A percentile compares a stretch with the other conserved stretches of the same genome.
Conservation (phyloP, 2,113 vertebrate species). For the Phocoena phocoena region DNA sequence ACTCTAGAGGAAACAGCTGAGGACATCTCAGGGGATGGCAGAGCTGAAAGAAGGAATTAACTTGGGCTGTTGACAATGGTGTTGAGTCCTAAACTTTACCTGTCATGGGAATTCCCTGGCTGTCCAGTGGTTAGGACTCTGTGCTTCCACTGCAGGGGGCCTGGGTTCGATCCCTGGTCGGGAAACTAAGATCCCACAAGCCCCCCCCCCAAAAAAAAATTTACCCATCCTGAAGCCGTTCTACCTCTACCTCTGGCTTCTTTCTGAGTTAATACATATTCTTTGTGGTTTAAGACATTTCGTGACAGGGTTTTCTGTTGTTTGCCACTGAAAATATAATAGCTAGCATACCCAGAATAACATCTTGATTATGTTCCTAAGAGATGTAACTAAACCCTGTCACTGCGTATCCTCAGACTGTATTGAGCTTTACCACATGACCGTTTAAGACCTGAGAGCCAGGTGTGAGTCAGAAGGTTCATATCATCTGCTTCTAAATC, state of each 20-base stretch:
- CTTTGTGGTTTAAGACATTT: not conserved
- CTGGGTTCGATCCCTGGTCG: no score
- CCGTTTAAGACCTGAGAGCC: not conserved
- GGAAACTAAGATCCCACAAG: no score
- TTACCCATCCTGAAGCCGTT: not conserved
- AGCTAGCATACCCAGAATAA: not conserved
- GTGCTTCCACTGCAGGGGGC: no score
- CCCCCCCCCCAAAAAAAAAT: no score
- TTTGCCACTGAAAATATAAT: not conserved
- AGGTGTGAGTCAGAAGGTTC: not conserved
- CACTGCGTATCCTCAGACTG: not conserved
- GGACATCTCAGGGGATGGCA: not conserved
- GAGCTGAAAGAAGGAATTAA: not conserved
- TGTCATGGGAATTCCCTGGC: no score
- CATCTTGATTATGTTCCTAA: conserved; percentile 1
- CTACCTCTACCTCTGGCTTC: not conserved
- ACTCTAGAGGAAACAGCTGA: not conserved
- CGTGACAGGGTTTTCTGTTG: not conserved
- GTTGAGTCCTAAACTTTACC: not conserved
- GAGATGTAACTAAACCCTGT: not conserved
- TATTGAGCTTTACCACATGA: not conserved
- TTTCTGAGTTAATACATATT: not conserved
- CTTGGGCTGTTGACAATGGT: not conserved
- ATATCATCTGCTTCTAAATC: not conserved
- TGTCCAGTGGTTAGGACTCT: no score